Evolutionary conservation across 2,888 invertebrate genomes (phyloP).

Genomic region (Hypercompe scribonia): DNA sequence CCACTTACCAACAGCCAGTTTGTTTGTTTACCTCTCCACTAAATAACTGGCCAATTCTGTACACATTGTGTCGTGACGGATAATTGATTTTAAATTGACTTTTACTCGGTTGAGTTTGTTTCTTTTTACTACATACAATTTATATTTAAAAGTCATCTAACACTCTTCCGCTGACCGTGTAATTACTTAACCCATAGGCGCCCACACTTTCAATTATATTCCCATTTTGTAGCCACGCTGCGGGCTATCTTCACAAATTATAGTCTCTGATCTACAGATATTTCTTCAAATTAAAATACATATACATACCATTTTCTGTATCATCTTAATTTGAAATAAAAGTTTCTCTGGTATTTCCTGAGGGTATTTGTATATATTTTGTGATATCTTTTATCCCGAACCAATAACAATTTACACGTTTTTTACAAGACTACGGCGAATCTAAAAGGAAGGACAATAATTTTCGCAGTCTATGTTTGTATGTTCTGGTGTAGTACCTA

Average conservation of each 20-base stretch:
- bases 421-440: neutral
- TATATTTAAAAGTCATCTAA: neutral
- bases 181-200: conserved; percentile 16
- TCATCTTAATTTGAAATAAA: conserved; percentile 14
- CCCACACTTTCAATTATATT: conserved; percentile 41
- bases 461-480: no score
- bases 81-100: neutral
- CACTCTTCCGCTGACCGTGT: neutral
- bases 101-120: neutral
- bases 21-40: no score
- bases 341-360: neutral
- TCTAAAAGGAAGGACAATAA: no score
- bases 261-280: conserved; percentile 22
- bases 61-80: neutral
- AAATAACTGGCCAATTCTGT: neutral
- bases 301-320: conserved; percentile 7
- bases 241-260: conserved; percentile 21
- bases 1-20: no score
- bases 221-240: conserved; percentile 19
- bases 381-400: neutral
- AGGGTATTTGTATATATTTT: conserved; percentile 5
- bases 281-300: conserved; percentile 29
- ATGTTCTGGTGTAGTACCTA: no score
- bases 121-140: neutral
- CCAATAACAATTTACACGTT: neutral